Base-by-base conservation (phyloP, 2,797 vertebrate species). In the Cichlasoma orientale region DNA sequence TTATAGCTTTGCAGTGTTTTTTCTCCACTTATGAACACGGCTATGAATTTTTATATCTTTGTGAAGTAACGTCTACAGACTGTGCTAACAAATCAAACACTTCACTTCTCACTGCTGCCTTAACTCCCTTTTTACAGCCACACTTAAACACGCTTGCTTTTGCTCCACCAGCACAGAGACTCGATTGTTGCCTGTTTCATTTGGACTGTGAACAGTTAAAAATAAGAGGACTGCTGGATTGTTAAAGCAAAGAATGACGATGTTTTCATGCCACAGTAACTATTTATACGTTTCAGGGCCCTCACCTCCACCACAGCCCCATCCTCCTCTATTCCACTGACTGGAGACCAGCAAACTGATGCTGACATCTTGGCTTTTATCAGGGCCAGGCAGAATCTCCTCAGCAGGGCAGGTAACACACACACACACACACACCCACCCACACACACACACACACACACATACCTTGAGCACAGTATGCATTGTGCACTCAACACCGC, bases 341-440 rank as follows among this genome's bases (percentile, higher is more conserved):
- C 98, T 19, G 98, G 98, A 91, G 97, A 99, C 90, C 95, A 93
- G 57, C 94, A 96, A 91, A 94, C 95, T 0, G 98, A 99, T 87
- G 95, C 96, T 1, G 97, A 98, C 90, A 98, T 99, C 88, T 86
- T 97, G 90, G 98, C 97, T 38, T 99, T 99, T 91, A 86, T 98
- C 86, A 96, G 93, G 89, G 98, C 98, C 80, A 95, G 98, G 77
- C 94, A 97, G 82, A 96, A 76, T 74, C 91, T 99, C 69, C 93
- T 98, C 53, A 95, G 91, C 81, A 97, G 93, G 86, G 95, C 95
- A 92, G 96, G 98, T 98, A 92, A 56, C 23, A 29, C 55, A 66
- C 41, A 52, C 68, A 57, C 54, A 63, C 53, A 63, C 21, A 41
- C 27, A 70, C 8, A 53, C 25, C 21, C 23, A 33, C 4, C 16